Percentiles rank a stretch among this genome's conserved stretches.
Evolutionary conservation across 2,113 vertebrate species (phyloP).

Genomic region (Oxygymnocypris stewartii): DNA sequence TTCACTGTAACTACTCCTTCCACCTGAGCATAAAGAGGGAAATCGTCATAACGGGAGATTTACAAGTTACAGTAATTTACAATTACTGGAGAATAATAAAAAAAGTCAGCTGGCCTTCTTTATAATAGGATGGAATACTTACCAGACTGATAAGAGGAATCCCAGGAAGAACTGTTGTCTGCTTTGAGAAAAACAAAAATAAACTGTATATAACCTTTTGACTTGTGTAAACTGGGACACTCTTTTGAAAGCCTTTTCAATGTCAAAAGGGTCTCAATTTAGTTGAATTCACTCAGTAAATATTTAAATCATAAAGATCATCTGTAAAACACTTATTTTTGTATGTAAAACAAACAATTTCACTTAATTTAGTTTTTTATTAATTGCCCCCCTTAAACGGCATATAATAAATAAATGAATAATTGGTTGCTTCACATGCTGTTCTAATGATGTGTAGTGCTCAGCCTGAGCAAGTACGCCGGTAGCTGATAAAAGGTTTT

Average conservation of each 20-base stretch:
- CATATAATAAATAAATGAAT: background rate
- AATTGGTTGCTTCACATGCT: background rate
- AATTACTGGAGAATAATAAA: background rate
- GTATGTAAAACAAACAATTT: too few species aligned
- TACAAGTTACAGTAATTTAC: background rate
- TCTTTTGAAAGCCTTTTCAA: too few species aligned
- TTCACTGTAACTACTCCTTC: slow-evolving; percentile 90
- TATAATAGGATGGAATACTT: slow-evolving; percentile 48
- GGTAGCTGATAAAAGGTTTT: background rate
- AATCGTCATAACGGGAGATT: background rate
- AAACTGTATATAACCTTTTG: background rate
- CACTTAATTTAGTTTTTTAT: too few species aligned
- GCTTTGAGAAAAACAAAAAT: slow-evolving; percentile 8
- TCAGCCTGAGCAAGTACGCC: background rate
- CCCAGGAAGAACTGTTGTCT: slow-evolving; percentile 80
- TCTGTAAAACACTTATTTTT: background rate
- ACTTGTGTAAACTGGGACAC: background rate
- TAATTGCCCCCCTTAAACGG: background rate
- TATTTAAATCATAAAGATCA: background rate
- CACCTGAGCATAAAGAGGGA: slow-evolving; percentile 67
- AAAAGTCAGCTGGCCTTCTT: background rate
- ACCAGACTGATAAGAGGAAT: slow-evolving; percentile 76
- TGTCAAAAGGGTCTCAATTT: background rate
- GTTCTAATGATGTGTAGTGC: background rate
- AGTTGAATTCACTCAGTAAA: background rate